Evolutionary conservation across 2,113 vertebrate species (phyloP), one percentile per base, ranked within the genome.

Genomic region (Malurus alboscapulatus): DNA sequence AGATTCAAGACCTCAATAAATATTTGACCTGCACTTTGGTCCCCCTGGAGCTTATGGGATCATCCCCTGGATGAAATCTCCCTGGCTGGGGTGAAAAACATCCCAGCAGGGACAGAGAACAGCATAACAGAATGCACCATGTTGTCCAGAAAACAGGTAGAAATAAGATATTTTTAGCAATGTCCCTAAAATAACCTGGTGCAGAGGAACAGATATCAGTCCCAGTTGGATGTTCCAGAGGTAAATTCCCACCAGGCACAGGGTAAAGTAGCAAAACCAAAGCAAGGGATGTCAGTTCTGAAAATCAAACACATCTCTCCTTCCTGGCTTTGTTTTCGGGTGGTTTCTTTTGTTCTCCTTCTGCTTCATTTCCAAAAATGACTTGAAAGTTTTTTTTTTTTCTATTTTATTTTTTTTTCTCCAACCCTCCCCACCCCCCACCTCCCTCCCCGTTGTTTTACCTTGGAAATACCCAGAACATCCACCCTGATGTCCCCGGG

Each of bases 401-500:
- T 40, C 50, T 72, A 50, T 73, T 80, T 69, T 59, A 12, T 42
- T 71, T 62, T 65, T 69, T 61, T 68, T 67, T 36, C 79, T 93
- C 85, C 90, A 85, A 88, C 72, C 48, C 9, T 63, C 18, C 55
- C 47, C 9, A 0, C 30, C 42, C 4, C 4, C 53, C 10, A 53
- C 58, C 82, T 66, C 69, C 69, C 40, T 53, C 87, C 53, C 88
- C 61, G 65, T 87, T 78, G 93, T 93, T 93, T 91, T 93, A 88
- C 45, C 84, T 92, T 95, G 96, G 94, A 95, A 92, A 96, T 93
- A 72, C 84, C 63, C 95, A 96, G 96, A 87, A 95, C 92, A 87
- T 94, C 92, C 95, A 95, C 94, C 91, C 95, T 92, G 96, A 95
- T 92, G 45, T 96, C 94, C 96, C 94, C 91, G 95, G 95, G 92